phyloP scores from a whole-genome alignment of 2,113 vertebrate genomes.

The Scomber japonicus region DNA sequence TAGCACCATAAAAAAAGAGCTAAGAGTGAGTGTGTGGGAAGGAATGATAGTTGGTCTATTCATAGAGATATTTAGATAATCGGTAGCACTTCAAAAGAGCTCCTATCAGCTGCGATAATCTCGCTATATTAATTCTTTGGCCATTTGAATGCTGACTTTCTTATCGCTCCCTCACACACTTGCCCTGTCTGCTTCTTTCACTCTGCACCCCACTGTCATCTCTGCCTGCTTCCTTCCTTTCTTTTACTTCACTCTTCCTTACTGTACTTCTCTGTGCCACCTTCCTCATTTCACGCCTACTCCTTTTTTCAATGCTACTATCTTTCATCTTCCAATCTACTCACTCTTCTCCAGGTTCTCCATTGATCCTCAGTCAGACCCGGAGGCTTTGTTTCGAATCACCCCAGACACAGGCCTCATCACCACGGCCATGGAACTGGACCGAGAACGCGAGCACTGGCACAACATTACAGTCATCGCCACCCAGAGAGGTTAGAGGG shows the following conservation, averaged over 20 bases:
- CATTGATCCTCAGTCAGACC: constrained; percentile 91
- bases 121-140: constrained; percentile 79
- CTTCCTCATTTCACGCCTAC: constrained; percentile 19
- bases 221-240: constrained; percentile 25
- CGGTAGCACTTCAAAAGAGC: constrained; percentile 75
- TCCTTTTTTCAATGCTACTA: constrained; percentile 5
- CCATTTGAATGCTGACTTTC: constrained; percentile 70
- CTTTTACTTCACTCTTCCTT: constrained; percentile 33
- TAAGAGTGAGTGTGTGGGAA: constrained; percentile 59
- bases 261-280: constrained; percentile 11
- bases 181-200: constrained; percentile 56
- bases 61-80: constrained; percentile 79
- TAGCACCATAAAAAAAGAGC: constrained; percentile 53
- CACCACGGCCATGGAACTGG: constrained; percentile 87
- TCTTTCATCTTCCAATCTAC: constrained; percentile 2
- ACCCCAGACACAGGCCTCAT: constrained; percentile 90
- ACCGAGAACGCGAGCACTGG: constrained; percentile 90
- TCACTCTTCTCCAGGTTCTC: constrained; percentile 85
- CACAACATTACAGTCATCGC: constrained; percentile 92
- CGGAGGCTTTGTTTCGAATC: constrained; percentile 89
- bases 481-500: constrained; percentile 89
- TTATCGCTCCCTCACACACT: constrained; percentile 74
- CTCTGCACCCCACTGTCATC: constrained; percentile 34
- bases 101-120: constrained; percentile 78
- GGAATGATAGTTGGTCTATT: constrained; percentile 69